Conservation (phyloP, 2,113 vertebrate species). For the Orientallactaga bullata region DNA sequence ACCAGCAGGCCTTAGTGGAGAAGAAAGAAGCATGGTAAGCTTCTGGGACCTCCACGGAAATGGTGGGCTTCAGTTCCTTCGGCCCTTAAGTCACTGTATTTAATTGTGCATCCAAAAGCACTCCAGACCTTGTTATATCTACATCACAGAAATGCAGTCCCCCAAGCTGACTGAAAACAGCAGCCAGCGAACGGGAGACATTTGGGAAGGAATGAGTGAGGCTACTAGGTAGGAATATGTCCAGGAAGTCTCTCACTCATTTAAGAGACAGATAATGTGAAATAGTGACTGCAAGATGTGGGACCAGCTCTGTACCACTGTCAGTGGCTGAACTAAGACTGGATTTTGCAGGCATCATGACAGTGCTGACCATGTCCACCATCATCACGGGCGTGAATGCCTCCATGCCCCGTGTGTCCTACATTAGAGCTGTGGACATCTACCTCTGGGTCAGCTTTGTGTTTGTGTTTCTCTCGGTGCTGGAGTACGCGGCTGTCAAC, state of each 20-base stretch:
- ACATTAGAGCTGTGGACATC: constrained; percentile 98
- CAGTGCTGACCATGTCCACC: constrained; percentile 95
- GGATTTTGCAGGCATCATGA: constrained; percentile 91
- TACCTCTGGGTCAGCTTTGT: constrained; percentile 99
- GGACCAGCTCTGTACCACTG: accelerated
- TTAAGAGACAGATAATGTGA: background rate
- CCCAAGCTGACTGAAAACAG: background rate
- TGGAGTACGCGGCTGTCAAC: constrained; percentile 96
- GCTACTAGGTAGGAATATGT: background rate
- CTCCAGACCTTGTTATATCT: background rate
- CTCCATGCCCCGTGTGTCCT: constrained; percentile 98
- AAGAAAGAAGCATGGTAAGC: background rate
- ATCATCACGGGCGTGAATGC: constrained; percentile 97
- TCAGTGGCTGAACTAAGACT: background rate
- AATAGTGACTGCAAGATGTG: background rate
- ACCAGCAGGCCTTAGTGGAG: background rate
- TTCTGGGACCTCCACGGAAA: background rate
- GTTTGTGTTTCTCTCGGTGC: constrained; percentile 97
- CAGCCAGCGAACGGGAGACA: background rate
- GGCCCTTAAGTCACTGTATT: background rate
- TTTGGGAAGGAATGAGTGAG: background rate
- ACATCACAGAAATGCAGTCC: background rate
- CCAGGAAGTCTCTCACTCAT: background rate
- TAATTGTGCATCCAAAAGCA: background rate
- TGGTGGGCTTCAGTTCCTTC: background rate